Base-by-base conservation (phyloP, 2,888 invertebrate genomes). In the Imbricaverruca yamaguchii region DNA sequence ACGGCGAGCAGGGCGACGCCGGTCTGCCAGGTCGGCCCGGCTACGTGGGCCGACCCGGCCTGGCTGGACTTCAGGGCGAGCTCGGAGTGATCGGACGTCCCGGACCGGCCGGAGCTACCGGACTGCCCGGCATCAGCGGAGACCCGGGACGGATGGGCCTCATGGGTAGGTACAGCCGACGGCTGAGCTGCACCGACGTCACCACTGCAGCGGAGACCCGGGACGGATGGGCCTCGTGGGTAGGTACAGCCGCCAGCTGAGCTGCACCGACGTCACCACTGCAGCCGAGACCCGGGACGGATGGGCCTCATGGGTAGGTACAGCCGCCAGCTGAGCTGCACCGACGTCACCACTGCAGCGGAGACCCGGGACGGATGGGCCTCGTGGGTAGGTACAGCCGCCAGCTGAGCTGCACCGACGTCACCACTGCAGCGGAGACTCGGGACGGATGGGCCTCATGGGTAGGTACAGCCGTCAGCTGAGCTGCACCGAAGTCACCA, bases 21-120 rank as follows among this genome's bases (percentile, higher is more conserved):
- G 85, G 84, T 11, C 80, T 80, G 77, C 67, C 81, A 23, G 84
- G 84, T 55, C 80, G 57, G 12, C 82, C 83, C 77, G 85, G 85
- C 57, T 82, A 82, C 63, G 82, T 82, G 67, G 86, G 85, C 3
- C 21, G 25, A 82, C 56, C 82, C 69, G 87, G 87, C 13, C 57
- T 21, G 15, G 53, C 39, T 61, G 84, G 84, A n/a, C 80, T 67
- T 0, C 80, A 81, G 12, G 84, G 84, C 39, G 81, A 77, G 77
- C 80, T 80, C 11, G 84, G 85, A 56, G 25, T 78, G 12, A 82
- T 82, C 57, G 84, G 85, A 39, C 11, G 15, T 7, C 80, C 63
- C n/a, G 56, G 83, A 80, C 81, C 10, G 10, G 23, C 21, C 9
- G 61, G 59, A 23, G 74, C 39, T 15, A 23, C n/a, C 10, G 25